These are phyloP conservation scores for Etheostoma perlongum DNA, from an alignment of 2,797 vertebrate species.

Conservation along the genomic window DNA sequence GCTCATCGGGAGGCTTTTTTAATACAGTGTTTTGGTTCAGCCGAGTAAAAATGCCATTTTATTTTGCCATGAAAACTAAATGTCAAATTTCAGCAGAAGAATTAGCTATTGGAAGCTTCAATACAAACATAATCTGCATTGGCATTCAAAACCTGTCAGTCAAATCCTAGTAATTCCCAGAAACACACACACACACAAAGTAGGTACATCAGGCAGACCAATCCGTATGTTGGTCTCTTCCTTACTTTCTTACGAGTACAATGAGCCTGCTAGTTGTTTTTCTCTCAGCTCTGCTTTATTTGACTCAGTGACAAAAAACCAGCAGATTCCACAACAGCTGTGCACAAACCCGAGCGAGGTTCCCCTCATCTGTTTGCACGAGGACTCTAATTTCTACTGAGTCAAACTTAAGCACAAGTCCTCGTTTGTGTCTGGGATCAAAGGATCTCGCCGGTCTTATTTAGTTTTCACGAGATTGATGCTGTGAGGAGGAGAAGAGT, in stretches of 20 bases:
- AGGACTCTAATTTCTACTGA: constrained; percentile 54
- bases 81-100: constrained; percentile 25
- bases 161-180: constrained; percentile 69
- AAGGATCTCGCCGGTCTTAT: not conserved
- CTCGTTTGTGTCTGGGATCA: constrained; percentile 35
- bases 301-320: constrained; percentile 42
- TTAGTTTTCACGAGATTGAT: constrained; percentile 26
- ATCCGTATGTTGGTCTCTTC: constrained; percentile 9
- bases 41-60: constrained; percentile 22
- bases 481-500: constrained; percentile 58
- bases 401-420: constrained; percentile 67
- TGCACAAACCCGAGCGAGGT: constrained; percentile 22
- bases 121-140: constrained; percentile 42
- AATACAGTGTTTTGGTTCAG: constrained; percentile 25
- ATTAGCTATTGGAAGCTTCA: constrained; percentile 32
- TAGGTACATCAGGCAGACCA: constrained; percentile 8
- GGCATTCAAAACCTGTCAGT: constrained; percentile 63
- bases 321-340: constrained; percentile 60
- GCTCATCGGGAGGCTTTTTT: constrained; percentile 5
- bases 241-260: constrained; percentile 11
- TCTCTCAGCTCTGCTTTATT: constrained; percentile 34
- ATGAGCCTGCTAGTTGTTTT: constrained; percentile 41
- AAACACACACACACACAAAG: constrained; percentile 37
- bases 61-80: constrained; percentile 26
- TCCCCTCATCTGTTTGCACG: constrained; percentile 18